Base-by-base conservation (phyloP, 2,888 invertebrate genomes). In the Aspidiotus destructor region DNA sequence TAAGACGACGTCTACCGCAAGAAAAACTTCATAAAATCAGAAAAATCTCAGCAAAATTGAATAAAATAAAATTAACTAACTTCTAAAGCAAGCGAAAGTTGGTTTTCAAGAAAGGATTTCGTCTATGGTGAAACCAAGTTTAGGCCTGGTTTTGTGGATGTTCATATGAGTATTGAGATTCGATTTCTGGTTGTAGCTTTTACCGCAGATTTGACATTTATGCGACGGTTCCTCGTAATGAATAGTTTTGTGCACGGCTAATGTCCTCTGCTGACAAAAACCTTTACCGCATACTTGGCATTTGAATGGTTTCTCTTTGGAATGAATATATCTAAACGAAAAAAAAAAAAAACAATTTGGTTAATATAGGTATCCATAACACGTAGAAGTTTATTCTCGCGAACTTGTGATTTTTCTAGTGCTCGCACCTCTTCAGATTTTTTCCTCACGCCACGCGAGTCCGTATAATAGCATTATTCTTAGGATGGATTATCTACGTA, bases 141-240 rank as follows among this genome's bases (percentile, higher is more conserved):
- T 62, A 17, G 52, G 61, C 54, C 62, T 69, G 7, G 60, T 44
- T 40, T 62, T 88, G 77, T 94, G 92, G 44, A 93, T 84, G 72
- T 92, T 92, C 77, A 90, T 89, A 82, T 97, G 96, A 7, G 95
- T 94, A 9, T 95, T 93, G 75, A 97, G 80, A 1, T 96, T 97
- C 72, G 97, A 83, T 64, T 92, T 90, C 77, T 97, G 97, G 76
- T 96, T 97, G 80, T 97, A 97, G 6, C 96, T 96, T 80, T 97
- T 97, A 72, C 93, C 93, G 77, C 97, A 97, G 78, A 94, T 90
- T 65, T 86, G 86, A 78, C 97, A 97, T 79, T 93, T 95, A 81
- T 95, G 97, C 0, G 97, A 96, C 77, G 97, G 97, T 79, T 96
- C 95, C 79, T 96, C 96, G 71, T 92, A 92, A 80, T 97, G 96